Conservation (phyloP, 2,888 invertebrate species). For the Acholoe squamosa region DNA sequence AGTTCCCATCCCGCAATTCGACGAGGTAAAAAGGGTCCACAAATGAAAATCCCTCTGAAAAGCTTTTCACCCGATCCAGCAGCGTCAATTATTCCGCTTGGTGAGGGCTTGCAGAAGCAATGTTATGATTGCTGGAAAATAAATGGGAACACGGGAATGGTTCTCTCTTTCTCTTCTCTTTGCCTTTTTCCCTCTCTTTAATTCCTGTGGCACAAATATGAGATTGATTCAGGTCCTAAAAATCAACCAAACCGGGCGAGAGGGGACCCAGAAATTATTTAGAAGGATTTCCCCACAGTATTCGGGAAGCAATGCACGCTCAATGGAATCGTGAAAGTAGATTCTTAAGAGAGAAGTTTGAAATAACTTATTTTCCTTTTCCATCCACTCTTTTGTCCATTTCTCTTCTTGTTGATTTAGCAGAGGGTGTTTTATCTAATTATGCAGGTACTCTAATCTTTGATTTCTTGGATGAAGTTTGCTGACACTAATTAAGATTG, state of each 20-base stretch:
- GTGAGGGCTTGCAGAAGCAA: constrained; percentile 37
- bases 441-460: constrained; percentile 36
- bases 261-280: background rate
- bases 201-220: constrained; percentile 12
- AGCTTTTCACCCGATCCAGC: constrained; percentile 39
- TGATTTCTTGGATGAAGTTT: constrained; percentile 25
- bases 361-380: background rate
- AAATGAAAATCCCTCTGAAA: constrained; percentile 48
- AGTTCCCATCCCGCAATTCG: constrained; percentile 51
- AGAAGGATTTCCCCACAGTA: background rate
- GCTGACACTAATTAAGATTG: constrained; percentile 53
- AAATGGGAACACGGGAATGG: constrained; percentile 41
- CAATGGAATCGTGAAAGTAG: background rate
- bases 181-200: constrained; percentile 13
- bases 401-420: background rate
- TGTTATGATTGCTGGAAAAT: constrained; percentile 36
- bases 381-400: background rate
- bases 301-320: background rate
- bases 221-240: constrained; percentile 27
- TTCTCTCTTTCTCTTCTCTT: constrained; percentile 9
- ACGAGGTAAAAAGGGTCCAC: background rate
- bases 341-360: background rate
- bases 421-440: background rate
- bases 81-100: constrained; percentile 22
- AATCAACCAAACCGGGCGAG: background rate